A percentile compares a stretch with the other conserved stretches of the same genome.
These are phyloP conservation scores for Falco berigora DNA, from an alignment of 2,797 vertebrate genomes.

Conservation along the genomic window DNA sequence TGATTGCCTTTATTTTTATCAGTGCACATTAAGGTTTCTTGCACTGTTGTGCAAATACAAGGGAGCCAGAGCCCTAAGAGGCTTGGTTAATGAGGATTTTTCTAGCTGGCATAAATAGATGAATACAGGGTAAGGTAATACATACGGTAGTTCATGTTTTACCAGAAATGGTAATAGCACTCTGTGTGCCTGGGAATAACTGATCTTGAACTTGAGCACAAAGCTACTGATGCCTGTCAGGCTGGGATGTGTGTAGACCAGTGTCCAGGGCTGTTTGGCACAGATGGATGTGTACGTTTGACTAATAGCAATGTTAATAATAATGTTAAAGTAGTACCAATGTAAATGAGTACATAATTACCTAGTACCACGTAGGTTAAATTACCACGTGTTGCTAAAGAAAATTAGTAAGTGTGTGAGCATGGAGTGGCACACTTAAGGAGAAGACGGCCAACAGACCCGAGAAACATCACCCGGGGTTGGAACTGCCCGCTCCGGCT, in stretches of 20 bases:
- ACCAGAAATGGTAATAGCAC: neutral
- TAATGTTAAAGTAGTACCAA: neutral
- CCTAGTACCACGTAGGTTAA: neutral
- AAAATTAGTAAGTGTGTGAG: neutral
- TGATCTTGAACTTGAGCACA: neutral
- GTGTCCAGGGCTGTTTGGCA: neutral
- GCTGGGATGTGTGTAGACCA: neutral
- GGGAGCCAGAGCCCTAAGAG: neutral
- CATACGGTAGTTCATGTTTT: neutral
- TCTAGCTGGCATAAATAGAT: neutral
- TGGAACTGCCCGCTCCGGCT: neutral
- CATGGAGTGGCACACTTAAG: rapidly evolving
- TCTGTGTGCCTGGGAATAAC: neutral
- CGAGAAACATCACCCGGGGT: neutral
- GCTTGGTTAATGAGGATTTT: neutral
- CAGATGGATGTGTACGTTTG: rapidly evolving
- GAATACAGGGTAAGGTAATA: neutral
- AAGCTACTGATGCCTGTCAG: rapidly evolving
- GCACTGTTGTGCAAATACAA: neutral
- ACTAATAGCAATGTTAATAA: neutral
- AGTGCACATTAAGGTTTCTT: neutral
- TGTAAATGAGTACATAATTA: neutral
- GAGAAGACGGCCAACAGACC: neutral
- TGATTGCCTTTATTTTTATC: neutral
- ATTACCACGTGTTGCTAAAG: neutral